phyloP scores from a whole-genome alignment of 1,140 invertebrate genomes.

The Planococcus citri region DNA sequence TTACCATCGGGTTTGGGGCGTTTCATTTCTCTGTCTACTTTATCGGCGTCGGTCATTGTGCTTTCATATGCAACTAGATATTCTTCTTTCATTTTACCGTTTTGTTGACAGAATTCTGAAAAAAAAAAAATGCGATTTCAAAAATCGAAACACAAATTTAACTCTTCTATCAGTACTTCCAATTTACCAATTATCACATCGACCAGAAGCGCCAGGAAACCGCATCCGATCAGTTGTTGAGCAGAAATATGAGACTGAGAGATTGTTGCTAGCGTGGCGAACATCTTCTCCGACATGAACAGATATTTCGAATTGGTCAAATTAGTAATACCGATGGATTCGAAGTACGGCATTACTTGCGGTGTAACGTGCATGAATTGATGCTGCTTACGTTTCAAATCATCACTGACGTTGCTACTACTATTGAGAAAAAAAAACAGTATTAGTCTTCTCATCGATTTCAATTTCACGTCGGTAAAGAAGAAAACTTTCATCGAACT shows the following conservation, averaged over 20 bases:
- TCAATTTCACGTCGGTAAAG: too few relatives aligned
- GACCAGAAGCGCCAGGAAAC: constrained; percentile 54
- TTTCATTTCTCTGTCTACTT: not conserved
- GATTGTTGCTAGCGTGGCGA: constrained; percentile 58
- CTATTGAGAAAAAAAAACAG: constrained; percentile 33
- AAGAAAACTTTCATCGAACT: not conserved
- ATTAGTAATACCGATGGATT: constrained; percentile 39
- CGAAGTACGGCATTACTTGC: constrained; percentile 39
- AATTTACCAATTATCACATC: constrained; percentile 36
- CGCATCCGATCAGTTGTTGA: constrained; percentile 58
- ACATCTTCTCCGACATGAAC: constrained; percentile 46
- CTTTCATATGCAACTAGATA: not conserved
- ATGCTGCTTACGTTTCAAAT: constrained; percentile 38
- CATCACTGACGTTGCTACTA: constrained; percentile 37
- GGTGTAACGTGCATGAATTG: constrained; percentile 30
- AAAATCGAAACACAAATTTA: too few relatives aligned
- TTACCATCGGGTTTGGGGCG: not conserved
- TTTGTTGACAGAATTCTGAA: not conserved
- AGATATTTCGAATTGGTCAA: constrained; percentile 35
- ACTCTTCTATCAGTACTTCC: too few relatives aligned
- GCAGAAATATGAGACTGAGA: constrained; percentile 62
- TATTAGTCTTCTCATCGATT: not conserved
- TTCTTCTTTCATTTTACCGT: not conserved
- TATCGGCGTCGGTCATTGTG: not conserved
- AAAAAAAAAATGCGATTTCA: not conserved